Evolutionary conservation across 2,113 vertebrate species (phyloP), one percentile per base, ranked within the genome.

Genomic region (Proterorhinus semilunaris): DNA sequence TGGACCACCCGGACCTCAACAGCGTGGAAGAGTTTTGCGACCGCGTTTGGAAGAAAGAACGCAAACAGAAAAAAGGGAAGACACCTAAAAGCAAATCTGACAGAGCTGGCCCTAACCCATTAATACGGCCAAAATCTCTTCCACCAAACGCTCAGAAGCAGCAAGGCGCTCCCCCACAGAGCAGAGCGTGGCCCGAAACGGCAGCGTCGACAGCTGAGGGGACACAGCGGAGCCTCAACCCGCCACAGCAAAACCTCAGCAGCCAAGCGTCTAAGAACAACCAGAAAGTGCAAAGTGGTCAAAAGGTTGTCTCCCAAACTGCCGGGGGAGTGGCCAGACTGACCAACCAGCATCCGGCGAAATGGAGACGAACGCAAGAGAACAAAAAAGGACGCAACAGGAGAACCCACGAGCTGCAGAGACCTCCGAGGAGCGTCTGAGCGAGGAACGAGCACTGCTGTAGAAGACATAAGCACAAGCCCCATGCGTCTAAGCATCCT

Each of bases 11-110:
- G 6, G 97, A 98, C 85, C 94, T 98, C 66, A 97, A 96, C 90
- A 96, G 95, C 0, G 96, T 99, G 93, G 98, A 99, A 87, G 98
- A 99, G 85, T 98, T 99, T 81, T 99, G 98, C 36, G 97, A 99
- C 83, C 95, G 96, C 65, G 96, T 98, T 51, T 99, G 98, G 98
- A 97, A 96, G 92, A 95, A 97, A 83, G 98, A 98, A 76, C 95
- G 96, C 80, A 98, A 97, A 71, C 96, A 95, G 50, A 95, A 97
- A 49, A 93, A 93, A 49, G 94, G 90, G 68, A 95, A 94, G 73
- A 86, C 92, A 7, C 89, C 92, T 21, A 94, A 89, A 3, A 11
- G 62, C 7, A 84, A 75, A 66, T 7, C 84, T 10, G 84, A 86
- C 50, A 17, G 13, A 51, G 0, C 57, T 1, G 42, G 17, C 0